Percentiles rank a stretch among this genome's conserved stretches.
These are phyloP conservation scores for Deilephila porcellus DNA, from an alignment of 2,888 invertebrate genomes.

Conservation along the genomic window DNA sequence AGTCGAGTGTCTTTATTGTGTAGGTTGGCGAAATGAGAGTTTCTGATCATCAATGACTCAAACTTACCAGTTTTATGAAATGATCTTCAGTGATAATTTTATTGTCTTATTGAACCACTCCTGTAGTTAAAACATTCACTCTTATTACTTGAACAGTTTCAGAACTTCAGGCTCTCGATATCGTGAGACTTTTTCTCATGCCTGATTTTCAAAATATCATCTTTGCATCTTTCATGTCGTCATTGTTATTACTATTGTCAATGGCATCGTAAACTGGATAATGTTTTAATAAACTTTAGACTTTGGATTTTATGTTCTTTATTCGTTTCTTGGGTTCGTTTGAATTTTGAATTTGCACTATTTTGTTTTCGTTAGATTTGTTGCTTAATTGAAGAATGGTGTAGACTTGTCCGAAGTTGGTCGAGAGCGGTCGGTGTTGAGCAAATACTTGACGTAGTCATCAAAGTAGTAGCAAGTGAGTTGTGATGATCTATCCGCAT, in stretches of 20 bases:
- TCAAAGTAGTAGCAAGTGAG: constrained; percentile 69
- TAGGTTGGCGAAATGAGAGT: constrained; percentile 66
- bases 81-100: constrained; percentile 43
- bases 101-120: constrained; percentile 49
- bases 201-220: constrained; percentile 66
- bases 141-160: constrained; percentile 80
- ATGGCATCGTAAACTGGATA: constrained; percentile 38
- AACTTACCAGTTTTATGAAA: constrained; percentile 41
- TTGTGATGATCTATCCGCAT: constrained; percentile 63
- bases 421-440: constrained; percentile 64
- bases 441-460: constrained; percentile 72
- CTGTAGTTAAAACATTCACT: constrained; percentile 77
- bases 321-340: constrained; percentile 45
- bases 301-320: constrained; percentile 47
- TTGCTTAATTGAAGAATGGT: constrained; percentile 52
- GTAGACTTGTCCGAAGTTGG: constrained; percentile 70
- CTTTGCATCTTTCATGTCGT: constrained; percentile 58
- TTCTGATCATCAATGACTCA: constrained; percentile 51
- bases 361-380: constrained; percentile 60
- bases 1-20: constrained; percentile 71
- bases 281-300: constrained; percentile 44
- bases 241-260: constrained; percentile 41
- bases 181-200: constrained; percentile 75
- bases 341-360: constrained; percentile 51
- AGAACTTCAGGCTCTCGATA: constrained; percentile 75